Evolutionary conservation across 2,113 vertebrate genomes (phyloP).

Genomic region (Nothoprocta perdicaria): DNA sequence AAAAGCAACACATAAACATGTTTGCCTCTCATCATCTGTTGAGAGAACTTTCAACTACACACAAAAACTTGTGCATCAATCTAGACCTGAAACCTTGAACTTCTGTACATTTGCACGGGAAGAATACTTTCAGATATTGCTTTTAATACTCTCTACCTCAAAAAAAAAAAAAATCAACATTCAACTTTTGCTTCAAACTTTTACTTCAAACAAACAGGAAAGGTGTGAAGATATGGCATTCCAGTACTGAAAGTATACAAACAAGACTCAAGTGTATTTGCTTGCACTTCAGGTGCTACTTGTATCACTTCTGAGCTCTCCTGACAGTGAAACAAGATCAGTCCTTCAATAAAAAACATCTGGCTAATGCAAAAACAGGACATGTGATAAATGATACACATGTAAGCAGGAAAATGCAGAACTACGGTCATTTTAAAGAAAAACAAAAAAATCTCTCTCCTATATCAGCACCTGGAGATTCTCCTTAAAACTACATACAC

Average conservation of each 20-base stretch:
- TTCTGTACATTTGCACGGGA: not conserved
- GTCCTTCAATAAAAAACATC: constrained; percentile 45
- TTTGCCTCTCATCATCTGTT: not conserved
- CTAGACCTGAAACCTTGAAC: not conserved
- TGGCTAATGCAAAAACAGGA: constrained; percentile 22
- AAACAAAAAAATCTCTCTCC: not conserved
- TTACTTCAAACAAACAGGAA: constrained; percentile 11
- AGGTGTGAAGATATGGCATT: not conserved
- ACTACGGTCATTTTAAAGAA: not conserved
- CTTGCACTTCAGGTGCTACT: constrained; percentile 33
- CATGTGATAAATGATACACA: constrained; percentile 12
- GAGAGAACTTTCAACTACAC: not conserved
- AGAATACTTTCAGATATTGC: not conserved
- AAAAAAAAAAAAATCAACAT: not conserved
- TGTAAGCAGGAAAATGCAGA: not conserved
- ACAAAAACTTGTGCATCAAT: not conserved
- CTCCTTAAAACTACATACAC: not conserved
- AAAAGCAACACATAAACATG: not conserved
- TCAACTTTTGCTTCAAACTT: not conserved
- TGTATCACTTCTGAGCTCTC: constrained; percentile 35
- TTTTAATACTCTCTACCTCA: not conserved
- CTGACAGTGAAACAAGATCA: constrained; percentile 39
- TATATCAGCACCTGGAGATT: not conserved
- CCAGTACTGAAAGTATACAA: not conserved
- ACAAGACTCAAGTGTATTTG: not conserved